phyloP scores from a whole-genome alignment of 2,888 invertebrate genomes.

The Drosophila percnosoma region DNA sequence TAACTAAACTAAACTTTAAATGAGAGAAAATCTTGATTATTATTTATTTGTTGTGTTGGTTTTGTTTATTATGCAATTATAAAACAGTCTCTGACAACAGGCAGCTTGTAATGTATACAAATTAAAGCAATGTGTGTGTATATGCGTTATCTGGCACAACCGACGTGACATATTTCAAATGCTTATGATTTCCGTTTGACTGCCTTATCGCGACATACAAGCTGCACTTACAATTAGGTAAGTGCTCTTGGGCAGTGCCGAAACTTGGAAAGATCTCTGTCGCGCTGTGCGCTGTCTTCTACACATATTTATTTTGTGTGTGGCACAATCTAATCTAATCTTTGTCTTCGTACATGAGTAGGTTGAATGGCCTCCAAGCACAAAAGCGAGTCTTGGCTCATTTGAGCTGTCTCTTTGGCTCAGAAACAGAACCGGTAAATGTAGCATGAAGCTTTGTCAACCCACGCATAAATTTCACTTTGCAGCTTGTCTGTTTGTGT shows the following conservation, averaged over 20 bases:
- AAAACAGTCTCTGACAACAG: conserved; percentile 1
- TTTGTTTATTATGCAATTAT: conserved; percentile 39
- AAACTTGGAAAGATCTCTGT: conserved; percentile 40
- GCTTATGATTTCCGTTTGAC: conserved; percentile 57
- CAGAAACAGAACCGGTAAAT: conserved; percentile 65
- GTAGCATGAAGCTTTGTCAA: conserved; percentile 63
- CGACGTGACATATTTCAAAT: conserved; percentile 65
- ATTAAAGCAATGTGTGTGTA: conserved; percentile 5
- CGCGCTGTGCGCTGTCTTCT: background rate
- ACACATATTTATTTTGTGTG: conserved; percentile 28
- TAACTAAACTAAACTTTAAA: conserved; percentile 58
- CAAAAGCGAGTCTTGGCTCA: conserved; percentile 24
- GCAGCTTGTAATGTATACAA: conserved; percentile 12
- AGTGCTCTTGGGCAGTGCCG: conserved; percentile 57
- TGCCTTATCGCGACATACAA: conserved; percentile 62
- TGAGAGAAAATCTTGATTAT: conserved; percentile 16
- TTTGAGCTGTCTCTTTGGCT: conserved; percentile 14
- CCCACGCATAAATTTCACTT: conserved; percentile 80
- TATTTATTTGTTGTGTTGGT: conserved; percentile 28
- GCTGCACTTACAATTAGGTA: conserved; percentile 77
- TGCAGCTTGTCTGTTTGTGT: conserved; percentile 23
- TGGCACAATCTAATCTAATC: conserved; percentile 74
- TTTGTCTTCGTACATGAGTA: conserved; percentile 34
- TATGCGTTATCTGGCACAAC: conserved; percentile 61
- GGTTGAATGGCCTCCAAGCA: conserved; percentile 58